phyloP scores from a whole-genome alignment of 2,113 vertebrate species.

The Aptenodytes patagonicus region DNA sequence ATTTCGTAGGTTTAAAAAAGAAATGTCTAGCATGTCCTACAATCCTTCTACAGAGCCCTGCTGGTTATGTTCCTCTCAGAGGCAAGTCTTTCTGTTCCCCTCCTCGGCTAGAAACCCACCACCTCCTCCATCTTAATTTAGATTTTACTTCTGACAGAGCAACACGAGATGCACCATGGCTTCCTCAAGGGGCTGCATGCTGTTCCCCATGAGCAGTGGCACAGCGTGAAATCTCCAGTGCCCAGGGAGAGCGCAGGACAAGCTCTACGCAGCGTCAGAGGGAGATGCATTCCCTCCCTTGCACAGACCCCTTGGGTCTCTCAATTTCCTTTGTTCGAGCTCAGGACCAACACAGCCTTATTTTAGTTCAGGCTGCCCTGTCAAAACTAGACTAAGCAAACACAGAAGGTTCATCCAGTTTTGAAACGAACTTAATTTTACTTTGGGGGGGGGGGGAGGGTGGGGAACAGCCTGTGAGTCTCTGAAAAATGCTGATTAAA shows the following conservation, averaged over 20 bases:
- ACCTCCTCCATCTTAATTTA: conserved; percentile 24
- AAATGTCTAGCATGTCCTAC: conserved; percentile 35
- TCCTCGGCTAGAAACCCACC: not conserved
- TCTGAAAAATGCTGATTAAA: conserved; percentile 57
- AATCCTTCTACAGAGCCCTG: not conserved
- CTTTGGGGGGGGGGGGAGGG: not conserved
- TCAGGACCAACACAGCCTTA: not conserved
- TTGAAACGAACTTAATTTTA: conserved; percentile 40
- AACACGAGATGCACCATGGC: not conserved
- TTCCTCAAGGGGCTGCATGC: not conserved
- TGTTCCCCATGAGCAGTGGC: not conserved
- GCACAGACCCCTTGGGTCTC: not conserved
- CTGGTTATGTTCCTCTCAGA: not conserved
- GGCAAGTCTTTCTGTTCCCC: not conserved
- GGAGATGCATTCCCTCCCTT: not conserved
- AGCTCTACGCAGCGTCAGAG: fast-evolving
- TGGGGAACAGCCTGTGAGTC: not conserved
- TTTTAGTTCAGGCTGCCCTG: not conserved
- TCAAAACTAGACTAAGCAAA: not conserved
- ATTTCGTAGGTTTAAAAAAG: conserved; percentile 43
- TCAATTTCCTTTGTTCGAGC: not conserved
- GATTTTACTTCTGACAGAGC: not conserved
- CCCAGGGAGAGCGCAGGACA: fast-evolving
- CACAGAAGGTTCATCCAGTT: not conserved
- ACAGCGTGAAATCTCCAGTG: not conserved